Percentiles rank a stretch among this genome's conserved stretches.
phyloP scores from a whole-genome alignment of 92 coral and sea anemone species.

The Chrysogorgia sp. region DNA sequence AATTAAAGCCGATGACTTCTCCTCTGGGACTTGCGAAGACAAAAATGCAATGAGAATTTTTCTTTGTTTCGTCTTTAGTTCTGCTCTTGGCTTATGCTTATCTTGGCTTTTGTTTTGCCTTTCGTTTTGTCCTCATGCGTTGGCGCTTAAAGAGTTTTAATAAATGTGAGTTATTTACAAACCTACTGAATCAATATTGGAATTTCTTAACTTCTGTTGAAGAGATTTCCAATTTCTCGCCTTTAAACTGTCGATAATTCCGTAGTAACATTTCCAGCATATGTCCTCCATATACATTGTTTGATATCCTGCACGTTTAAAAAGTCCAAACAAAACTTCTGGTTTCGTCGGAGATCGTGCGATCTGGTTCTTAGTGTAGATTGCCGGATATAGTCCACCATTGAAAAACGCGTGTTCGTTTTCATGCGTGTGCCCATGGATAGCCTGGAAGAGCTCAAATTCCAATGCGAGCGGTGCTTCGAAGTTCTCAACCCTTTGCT shows the following conservation, averaged over 20 bases:
- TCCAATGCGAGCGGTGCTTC: conserved; percentile 67
- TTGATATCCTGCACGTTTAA: conserved; percentile 74
- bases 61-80: too few relatives aligned
- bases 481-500: not conserved
- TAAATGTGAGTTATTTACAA: not conserved
- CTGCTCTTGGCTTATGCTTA: too few relatives aligned
- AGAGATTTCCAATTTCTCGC: conserved; percentile 58
- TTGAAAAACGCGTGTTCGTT: conserved; percentile 78
- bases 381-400: conserved; percentile 35
- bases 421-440: conserved; percentile 80
- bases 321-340: conserved; percentile 65
- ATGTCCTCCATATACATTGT: conserved; percentile 78
- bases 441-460: conserved; percentile 81
- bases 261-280: conserved; percentile 71
- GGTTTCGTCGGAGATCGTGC: not conserved
- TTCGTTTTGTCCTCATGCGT: too few relatives aligned
- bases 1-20: too few relatives aligned
- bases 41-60: too few relatives aligned
- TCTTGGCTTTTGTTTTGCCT: too few relatives aligned
- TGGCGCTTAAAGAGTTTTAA: too few relatives aligned
- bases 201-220: conserved; percentile 41
- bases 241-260: conserved; percentile 57
- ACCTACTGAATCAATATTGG: conserved; percentile 67
- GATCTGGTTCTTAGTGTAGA: not conserved
- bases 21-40: too few relatives aligned